A percentile compares a stretch with the other conserved stretches of the same genome.
phyloP scores from a whole-genome alignment of 2,888 invertebrate species.

The Lithophane ornitopus region DNA sequence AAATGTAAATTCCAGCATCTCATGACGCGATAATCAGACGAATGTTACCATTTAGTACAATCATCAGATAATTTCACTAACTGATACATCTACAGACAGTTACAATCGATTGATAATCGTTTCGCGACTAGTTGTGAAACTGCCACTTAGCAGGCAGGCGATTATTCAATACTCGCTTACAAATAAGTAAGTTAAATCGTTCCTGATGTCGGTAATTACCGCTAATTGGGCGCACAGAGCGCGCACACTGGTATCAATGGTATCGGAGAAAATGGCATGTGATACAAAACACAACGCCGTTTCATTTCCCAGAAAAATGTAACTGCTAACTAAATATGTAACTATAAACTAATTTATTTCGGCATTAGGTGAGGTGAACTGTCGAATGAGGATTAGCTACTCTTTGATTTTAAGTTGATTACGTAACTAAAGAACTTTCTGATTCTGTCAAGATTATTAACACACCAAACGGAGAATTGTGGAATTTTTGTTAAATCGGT shows the following conservation, averaged over 20 bases:
- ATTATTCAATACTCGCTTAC: constrained; percentile 28
- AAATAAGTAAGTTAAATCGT: constrained; percentile 20
- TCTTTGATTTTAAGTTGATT: background rate
- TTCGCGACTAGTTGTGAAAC: constrained; percentile 38
- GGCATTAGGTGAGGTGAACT: no score
- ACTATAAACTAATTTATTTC: background rate
- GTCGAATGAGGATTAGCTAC: background rate
- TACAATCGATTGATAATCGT: constrained; percentile 22
- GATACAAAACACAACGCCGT: background rate
- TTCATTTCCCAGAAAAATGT: background rate
- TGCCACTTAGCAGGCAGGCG: constrained; percentile 19
- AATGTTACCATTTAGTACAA: constrained; percentile 27
- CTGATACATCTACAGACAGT: constrained; percentile 1
- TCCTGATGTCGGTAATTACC: constrained; percentile 7
- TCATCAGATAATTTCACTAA: constrained; percentile 16
- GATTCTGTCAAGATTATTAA: background rate
- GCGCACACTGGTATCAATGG: background rate
- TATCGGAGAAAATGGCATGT: constrained; percentile 7
- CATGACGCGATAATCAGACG: background rate
- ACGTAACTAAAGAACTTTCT: background rate
- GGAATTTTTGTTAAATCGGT: background rate
- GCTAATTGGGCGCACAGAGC: constrained; percentile 3
- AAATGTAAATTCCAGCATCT: constrained; percentile 10
- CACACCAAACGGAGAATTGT: background rate
- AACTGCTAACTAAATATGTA: no score